phyloP scores from a whole-genome alignment of 35 echinoderm and acorn worm species.

The Eucidaris tribuloides region DNA sequence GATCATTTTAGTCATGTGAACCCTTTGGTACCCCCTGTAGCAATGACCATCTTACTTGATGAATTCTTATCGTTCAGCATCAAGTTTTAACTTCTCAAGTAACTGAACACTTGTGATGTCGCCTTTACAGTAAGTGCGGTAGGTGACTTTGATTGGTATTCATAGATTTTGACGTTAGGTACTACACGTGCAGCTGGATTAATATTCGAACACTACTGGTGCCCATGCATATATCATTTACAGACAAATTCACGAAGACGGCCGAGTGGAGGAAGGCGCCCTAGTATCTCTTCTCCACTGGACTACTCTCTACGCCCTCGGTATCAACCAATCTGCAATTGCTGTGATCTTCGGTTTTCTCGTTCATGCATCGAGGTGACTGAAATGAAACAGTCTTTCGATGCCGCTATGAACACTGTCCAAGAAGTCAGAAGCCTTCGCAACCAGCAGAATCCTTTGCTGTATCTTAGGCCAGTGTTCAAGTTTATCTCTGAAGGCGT shows the following conservation, averaged over 20 bases:
- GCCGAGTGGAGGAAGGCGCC: slow-evolving; percentile 12
- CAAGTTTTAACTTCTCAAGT: slow-evolving; percentile 8
- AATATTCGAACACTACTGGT: slow-evolving; percentile 7
- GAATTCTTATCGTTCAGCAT: slow-evolving; percentile 40
- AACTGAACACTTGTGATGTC: slow-evolving; percentile 15
- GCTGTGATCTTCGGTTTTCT: background rate
- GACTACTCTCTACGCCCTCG: slow-evolving; percentile 2
- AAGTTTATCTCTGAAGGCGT: slow-evolving; percentile 35
- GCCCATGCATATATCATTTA: slow-evolving; percentile 23
- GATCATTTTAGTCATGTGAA: slow-evolving; percentile 38
- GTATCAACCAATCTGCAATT: slow-evolving; percentile 12
- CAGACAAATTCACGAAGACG: slow-evolving; percentile 25
- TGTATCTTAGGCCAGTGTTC: slow-evolving; percentile 43
- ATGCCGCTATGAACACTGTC: slow-evolving; percentile 4
- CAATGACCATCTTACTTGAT: slow-evolving; percentile 45
- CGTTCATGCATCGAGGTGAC: slow-evolving; percentile 14
- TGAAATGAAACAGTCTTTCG: background rate
- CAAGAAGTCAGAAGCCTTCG: slow-evolving; percentile 39
- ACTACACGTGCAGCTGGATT: background rate
- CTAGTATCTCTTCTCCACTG: background rate
- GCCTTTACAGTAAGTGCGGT: slow-evolving; percentile 27
- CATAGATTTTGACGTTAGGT: background rate
- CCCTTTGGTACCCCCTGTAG: slow-evolving; percentile 54
- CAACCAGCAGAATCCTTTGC: background rate
- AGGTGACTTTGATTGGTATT: background rate